Percentiles rank a stretch among this genome's conserved stretches.
These are phyloP conservation scores for Cynoglossus semilaevis DNA, from an alignment of 2,113 vertebrate species.

Conservation along the genomic window DNA sequence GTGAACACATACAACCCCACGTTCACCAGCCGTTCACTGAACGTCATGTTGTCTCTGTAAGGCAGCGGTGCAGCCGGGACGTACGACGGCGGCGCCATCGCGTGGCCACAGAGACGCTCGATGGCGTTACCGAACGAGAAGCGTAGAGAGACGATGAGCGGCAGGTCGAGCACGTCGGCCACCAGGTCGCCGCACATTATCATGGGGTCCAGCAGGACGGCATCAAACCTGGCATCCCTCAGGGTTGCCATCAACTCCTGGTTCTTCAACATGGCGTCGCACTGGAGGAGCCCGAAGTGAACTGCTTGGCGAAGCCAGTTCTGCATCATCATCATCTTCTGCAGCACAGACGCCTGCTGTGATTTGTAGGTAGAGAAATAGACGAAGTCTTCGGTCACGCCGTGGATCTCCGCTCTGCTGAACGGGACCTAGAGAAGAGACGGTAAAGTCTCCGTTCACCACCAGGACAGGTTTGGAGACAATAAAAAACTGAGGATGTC, in stretches of 20 bases:
- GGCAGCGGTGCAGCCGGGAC: slow-evolving; percentile 17
- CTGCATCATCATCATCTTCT: rapidly evolving
- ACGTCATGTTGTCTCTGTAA: slow-evolving; percentile 30
- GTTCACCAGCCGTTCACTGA: slow-evolving; percentile 26
- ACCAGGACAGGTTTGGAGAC: no score
- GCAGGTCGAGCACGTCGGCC: slow-evolving; percentile 23
- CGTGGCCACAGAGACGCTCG: slow-evolving; percentile 47
- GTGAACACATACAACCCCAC: not conserved
- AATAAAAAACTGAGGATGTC: no score
- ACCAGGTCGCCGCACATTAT: slow-evolving; percentile 28
- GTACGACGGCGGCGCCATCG: not conserved
- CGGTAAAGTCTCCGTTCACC: no score
- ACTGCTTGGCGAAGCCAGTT: rapidly evolving
- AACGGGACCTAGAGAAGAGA: slow-evolving; percentile 22
- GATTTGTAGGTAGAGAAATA: slow-evolving; percentile 26
- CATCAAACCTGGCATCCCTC: not conserved
- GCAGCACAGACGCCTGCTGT: not conserved
- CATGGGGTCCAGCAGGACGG: slow-evolving; percentile 18
- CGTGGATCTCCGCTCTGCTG: not conserved
- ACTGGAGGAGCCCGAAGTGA: not conserved
- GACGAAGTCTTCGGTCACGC: slow-evolving; percentile 4
- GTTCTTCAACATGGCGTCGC: slow-evolving; percentile 35
- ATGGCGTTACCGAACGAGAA: slow-evolving; percentile 1
- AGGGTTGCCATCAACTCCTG: slow-evolving; percentile 11
- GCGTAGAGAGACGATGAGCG: slow-evolving; percentile 21